These are phyloP conservation scores for Esox masquinongy DNA, from an alignment of 2,797 vertebrate genomes.

Conservation along the genomic window DNA sequence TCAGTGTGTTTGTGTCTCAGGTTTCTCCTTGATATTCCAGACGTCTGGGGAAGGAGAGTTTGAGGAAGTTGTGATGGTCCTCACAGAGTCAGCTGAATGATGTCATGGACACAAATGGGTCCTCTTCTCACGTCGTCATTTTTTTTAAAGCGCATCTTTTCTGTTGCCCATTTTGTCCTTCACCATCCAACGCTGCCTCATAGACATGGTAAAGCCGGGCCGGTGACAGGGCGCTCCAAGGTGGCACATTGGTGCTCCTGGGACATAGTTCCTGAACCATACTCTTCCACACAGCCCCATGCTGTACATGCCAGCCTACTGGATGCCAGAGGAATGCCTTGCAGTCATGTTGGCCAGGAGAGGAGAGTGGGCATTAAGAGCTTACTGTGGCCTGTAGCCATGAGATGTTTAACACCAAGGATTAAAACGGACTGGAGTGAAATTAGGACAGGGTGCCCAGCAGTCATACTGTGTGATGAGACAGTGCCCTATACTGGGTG, in stretches of 20 bases:
- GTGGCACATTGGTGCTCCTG: neutral
- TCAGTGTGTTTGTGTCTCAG: conserved; percentile 49
- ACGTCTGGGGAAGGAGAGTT: conserved; percentile 25
- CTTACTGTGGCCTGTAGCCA: conserved; percentile 48
- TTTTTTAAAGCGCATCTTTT: conserved; percentile 18
- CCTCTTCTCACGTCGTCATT: conserved; percentile 26
- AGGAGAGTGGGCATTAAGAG: conserved; percentile 47
- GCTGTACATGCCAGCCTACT: neutral
- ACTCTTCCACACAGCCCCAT: neutral
- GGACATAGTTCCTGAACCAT: neutral
- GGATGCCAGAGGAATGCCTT: no score
- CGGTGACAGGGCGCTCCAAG: conserved; percentile 22
- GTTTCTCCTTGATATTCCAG: conserved; percentile 64
- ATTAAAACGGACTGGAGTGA: conserved; percentile 59
- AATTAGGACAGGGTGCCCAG: conserved; percentile 60
- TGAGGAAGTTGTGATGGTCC: neutral
- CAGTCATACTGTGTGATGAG: conserved; percentile 41
- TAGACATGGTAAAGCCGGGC: conserved; percentile 11
- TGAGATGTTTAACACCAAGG: conserved; percentile 49
- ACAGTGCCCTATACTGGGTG: conserved; percentile 52
- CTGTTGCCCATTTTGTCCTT: conserved; percentile 23
- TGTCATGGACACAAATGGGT: conserved; percentile 19
- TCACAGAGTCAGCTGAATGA: neutral
- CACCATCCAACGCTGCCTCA: conserved; percentile 10
- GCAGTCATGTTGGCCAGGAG: conserved; percentile 26